A percentile compares a stretch with the other conserved stretches of the same genome.
Evolutionary conservation across 2,888 invertebrate genomes (phyloP).

Genomic region (Epicampocera succincta): DNA sequence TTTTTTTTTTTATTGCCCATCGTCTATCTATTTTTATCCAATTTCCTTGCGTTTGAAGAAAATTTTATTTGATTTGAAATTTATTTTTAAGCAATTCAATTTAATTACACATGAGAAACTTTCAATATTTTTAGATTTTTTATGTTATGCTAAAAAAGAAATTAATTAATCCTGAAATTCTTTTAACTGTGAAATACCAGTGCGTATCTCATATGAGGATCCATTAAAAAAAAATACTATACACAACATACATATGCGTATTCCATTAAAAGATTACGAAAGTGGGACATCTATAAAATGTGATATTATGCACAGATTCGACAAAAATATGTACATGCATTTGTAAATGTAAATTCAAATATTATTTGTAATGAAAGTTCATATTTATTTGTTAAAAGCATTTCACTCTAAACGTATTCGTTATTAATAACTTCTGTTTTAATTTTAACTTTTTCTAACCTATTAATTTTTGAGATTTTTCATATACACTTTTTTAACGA

Average conservation of each 20-base stretch:
- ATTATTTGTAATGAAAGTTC: slow-evolving; percentile 24
- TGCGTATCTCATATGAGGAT: background rate
- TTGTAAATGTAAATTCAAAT: background rate
- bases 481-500: slow-evolving; percentile 52
- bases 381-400: slow-evolving; percentile 22
- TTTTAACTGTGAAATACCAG: background rate
- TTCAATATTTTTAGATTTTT: slow-evolving; percentile 48
- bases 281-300: slow-evolving; percentile 53
- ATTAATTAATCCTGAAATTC: slow-evolving; percentile 4
- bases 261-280: slow-evolving; percentile 59
- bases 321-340: background rate
- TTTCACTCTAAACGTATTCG: slow-evolving; percentile 7
- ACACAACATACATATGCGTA: background rate
- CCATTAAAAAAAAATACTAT: background rate
- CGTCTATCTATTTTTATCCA: slow-evolving; percentile 67
- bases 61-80: slow-evolving; percentile 63
- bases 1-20: slow-evolving; percentile 58
- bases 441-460: slow-evolving; percentile 57
- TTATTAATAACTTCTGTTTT: slow-evolving; percentile 11
- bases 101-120: slow-evolving; percentile 54
- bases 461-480: slow-evolving; percentile 57
- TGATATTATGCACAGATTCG: slow-evolving; percentile 5
- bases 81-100: slow-evolving; percentile 66
- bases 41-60: slow-evolving; percentile 60
- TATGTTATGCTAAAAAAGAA: slow-evolving; percentile 39